These are phyloP conservation scores for Lathronympha strigana DNA, from an alignment of 2,888 invertebrate genomes.

Conservation along the genomic window DNA sequence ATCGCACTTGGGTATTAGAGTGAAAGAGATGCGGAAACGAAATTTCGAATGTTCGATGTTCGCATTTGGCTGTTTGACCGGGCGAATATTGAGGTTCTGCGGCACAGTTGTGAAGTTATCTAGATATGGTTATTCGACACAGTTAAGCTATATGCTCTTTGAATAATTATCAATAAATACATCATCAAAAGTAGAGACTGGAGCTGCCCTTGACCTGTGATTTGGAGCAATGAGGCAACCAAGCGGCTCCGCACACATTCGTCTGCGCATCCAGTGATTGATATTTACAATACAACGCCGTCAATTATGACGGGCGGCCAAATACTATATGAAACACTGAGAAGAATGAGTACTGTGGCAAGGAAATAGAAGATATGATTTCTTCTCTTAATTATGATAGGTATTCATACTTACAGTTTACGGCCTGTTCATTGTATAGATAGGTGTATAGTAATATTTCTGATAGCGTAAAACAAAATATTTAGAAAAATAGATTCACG, in stretches of 20 bases:
- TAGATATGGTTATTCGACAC: not conserved
- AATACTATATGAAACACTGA: not conserved
- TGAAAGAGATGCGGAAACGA: too few relatives aligned
- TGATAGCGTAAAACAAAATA: too few relatives aligned
- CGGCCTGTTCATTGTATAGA: too few relatives aligned
- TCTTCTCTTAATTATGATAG: not conserved
- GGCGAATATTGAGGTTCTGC: constrained; percentile 4
- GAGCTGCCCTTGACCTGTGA: constrained; percentile 14
- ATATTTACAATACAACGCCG: not conserved
- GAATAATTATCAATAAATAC: too few relatives aligned
- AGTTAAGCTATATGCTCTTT: too few relatives aligned
- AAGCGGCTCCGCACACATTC: not conserved
- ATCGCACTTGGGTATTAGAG: too few relatives aligned
- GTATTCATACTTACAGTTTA: too few relatives aligned
- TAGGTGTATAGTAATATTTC: too few relatives aligned
- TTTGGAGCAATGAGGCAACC: constrained; percentile 24
- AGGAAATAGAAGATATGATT: not conserved
- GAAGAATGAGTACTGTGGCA: not conserved
- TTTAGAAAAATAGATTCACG: too few relatives aligned
- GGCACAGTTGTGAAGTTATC: not conserved
- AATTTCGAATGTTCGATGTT: too few relatives aligned
- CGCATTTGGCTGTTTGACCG: too few relatives aligned
- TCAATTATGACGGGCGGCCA: not conserved
- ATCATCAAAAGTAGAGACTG: too few relatives aligned
- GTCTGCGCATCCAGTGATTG: not conserved